phyloP scores from a whole-genome alignment of 2,797 vertebrate species.

The Borostomias antarcticus region DNA sequence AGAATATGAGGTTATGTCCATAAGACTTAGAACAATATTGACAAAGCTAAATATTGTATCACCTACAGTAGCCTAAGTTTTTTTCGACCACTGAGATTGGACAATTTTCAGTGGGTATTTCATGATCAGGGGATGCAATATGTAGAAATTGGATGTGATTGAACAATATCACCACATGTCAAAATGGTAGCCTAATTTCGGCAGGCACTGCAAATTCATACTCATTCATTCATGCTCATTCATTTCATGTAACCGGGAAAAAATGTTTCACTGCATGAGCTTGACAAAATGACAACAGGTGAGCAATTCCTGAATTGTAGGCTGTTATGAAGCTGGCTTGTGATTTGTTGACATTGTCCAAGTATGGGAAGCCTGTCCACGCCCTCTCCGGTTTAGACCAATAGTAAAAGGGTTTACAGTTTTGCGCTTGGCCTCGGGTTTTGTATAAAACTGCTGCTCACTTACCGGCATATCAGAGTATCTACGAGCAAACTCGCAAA shows the following conservation, averaged over 20 bases:
- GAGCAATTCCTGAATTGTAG: too few relatives aligned
- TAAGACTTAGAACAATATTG: background rate
- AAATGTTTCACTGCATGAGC: background rate
- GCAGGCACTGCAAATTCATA: background rate
- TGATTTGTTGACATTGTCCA: slow-evolving; percentile 21
- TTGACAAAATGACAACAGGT: background rate
- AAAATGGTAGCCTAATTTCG: background rate
- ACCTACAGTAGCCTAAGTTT: background rate
- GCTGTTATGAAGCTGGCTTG: background rate
- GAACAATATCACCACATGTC: background rate
- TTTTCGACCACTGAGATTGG: slow-evolving; percentile 4
- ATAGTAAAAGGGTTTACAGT: background rate
- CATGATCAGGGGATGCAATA: background rate
- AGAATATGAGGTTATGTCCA: background rate
- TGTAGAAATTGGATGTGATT: background rate
- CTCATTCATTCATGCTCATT: background rate
- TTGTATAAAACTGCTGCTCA: slow-evolving; percentile 10
- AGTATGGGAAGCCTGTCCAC: slow-evolving; percentile 2
- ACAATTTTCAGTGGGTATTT: background rate
- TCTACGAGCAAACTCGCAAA: background rate
- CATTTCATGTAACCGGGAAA: too few relatives aligned
- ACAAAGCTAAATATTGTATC: background rate
- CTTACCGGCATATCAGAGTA: background rate
- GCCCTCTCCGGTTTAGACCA: slow-evolving; percentile 18
- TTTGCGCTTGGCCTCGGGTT: background rate